Percentiles rank a stretch among this genome's conserved stretches.
These are phyloP conservation scores for Phaethornis superciliosus DNA, from an alignment of 2,113 vertebrate genomes.

Conservation along the genomic window DNA sequence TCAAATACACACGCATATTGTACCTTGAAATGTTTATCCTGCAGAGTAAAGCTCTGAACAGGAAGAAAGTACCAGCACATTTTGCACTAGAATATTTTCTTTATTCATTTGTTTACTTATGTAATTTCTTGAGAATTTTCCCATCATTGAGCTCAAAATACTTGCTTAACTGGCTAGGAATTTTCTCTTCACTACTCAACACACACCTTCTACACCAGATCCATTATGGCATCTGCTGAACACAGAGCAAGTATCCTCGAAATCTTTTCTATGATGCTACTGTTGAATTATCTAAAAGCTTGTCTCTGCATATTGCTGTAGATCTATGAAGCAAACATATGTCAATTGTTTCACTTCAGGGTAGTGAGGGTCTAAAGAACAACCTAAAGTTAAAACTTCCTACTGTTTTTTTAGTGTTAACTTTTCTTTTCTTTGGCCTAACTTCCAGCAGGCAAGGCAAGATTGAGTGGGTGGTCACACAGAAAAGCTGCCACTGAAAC, in stretches of 20 bases:
- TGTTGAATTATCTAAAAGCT: neutral
- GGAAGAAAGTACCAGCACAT: neutral
- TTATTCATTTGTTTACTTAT: neutral
- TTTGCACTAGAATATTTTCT: neutral
- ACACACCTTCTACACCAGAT: neutral
- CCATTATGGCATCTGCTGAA: neutral
- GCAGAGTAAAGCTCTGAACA: neutral
- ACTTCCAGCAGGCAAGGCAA: neutral
- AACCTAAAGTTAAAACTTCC: neutral
- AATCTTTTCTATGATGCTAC: neutral
- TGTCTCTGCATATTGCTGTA: neutral
- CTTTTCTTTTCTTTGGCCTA: neutral
- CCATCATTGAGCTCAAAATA: neutral
- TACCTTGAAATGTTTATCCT: neutral
- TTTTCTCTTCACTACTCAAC: neutral
- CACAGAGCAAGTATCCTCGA: neutral
- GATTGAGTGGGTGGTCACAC: neutral
- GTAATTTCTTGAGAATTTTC: neutral
- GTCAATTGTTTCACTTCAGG: neutral
- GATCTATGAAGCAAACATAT: neutral
- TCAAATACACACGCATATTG: neutral
- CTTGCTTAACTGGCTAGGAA: neutral
- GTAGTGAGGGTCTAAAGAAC: neutral
- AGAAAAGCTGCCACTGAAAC: neutral
- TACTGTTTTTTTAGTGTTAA: neutral